phyloP scores from a whole-genome alignment of 2,888 invertebrate genomes.

The Beris chalybata region DNA sequence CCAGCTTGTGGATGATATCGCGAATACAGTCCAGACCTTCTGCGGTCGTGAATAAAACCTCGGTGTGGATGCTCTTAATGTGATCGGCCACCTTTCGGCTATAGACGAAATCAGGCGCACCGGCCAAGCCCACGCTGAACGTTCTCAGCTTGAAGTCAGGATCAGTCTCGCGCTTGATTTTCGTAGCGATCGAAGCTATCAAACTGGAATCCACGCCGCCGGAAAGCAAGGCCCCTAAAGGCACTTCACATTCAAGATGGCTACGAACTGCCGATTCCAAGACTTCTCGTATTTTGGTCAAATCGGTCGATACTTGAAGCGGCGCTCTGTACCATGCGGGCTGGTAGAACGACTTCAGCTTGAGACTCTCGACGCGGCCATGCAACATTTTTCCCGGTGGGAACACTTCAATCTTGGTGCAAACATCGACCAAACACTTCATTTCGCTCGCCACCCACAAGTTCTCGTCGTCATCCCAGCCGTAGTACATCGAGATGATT shows the following conservation, averaged over 20 bases:
- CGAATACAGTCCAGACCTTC: conserved; percentile 69
- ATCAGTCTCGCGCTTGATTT: conserved; percentile 50
- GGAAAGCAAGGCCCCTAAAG: conserved; percentile 53
- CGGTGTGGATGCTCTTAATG: conserved; percentile 88
- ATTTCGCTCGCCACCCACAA: conserved; percentile 55
- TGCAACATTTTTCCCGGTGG: conserved; percentile 50
- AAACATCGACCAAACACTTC: conserved; percentile 52
- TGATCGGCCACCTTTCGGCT: conserved; percentile 81
- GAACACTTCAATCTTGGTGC: conserved; percentile 49
- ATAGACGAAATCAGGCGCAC: conserved; percentile 85
- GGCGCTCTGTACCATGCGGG: conserved; percentile 47
- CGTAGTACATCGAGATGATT: conserved; percentile 54
- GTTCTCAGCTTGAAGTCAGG: conserved; percentile 62
- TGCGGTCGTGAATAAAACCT: conserved; percentile 81
- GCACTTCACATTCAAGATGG: conserved; percentile 55
- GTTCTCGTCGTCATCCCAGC: conserved; percentile 50
- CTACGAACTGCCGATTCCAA: conserved; percentile 53
- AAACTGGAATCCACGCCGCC: conserved; percentile 56
- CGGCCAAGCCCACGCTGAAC: conserved; percentile 88
- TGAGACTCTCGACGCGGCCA: conserved; percentile 47
- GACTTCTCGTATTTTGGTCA: conserved; percentile 46
- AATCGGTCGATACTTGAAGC: conserved; percentile 46
- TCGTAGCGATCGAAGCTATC: conserved; percentile 56
- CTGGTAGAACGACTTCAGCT: conserved; percentile 46
- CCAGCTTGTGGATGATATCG: conserved; percentile 84